A percentile compares a stretch with the other conserved stretches of the same genome.
Evolutionary conservation across 2,888 invertebrate species (phyloP).

Genomic region (Trichacis sp.): DNA sequence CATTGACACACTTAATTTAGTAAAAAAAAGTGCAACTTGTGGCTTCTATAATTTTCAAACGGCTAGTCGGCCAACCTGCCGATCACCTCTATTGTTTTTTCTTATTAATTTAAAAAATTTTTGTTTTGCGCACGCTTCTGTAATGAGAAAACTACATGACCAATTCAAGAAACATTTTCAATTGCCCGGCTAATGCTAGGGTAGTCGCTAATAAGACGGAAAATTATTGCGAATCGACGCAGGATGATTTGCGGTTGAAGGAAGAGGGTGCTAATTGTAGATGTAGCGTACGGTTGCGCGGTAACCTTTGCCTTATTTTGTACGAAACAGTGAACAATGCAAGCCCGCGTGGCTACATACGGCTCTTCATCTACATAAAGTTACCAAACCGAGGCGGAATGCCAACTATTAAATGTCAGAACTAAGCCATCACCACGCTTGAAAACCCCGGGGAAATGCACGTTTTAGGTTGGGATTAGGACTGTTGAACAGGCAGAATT

Average conservation of each 20-base stretch:
- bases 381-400: slow-evolving; percentile 29
- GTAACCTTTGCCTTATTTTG: slow-evolving; percentile 25
- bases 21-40: no score
- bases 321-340: slow-evolving; percentile 11
- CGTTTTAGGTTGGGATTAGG: slow-evolving; percentile 29
- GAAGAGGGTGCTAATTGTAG: slow-evolving; percentile 18
- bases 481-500: slow-evolving; percentile 14
- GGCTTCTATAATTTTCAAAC: no score
- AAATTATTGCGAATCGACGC: no score
- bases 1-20: no score
- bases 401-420: slow-evolving; percentile 35
- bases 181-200: no score
- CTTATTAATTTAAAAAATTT: no score
- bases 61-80: no score
- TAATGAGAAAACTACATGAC: no score
- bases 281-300: slow-evolving; percentile 13
- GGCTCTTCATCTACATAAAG: slow-evolving; percentile 29
- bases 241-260: background rate
- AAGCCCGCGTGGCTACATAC: slow-evolving; percentile 25
- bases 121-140: no score
- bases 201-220: no score
- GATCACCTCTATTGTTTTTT: no score
- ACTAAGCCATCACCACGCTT: slow-evolving; percentile 22
- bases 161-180: background rate
- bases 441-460: slow-evolving; percentile 25